phyloP scores from a whole-genome alignment of 2,113 vertebrate genomes.

The Morone saxatilis region DNA sequence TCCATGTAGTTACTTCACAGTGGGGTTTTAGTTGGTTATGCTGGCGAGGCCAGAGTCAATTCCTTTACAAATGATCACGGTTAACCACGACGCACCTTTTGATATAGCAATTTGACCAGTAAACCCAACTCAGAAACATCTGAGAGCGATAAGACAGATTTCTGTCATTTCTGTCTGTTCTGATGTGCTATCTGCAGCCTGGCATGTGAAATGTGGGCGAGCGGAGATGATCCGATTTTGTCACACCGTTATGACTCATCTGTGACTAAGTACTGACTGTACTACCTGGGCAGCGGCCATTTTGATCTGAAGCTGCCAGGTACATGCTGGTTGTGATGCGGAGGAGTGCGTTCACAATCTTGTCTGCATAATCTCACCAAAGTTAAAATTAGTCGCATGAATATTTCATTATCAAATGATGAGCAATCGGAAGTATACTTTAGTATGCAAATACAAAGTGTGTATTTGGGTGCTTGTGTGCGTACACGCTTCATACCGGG shows the following conservation, averaged over 20 bases:
- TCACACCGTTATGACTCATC: slow-evolving; percentile 75
- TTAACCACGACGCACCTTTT: slow-evolving; percentile 27
- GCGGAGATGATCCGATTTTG: slow-evolving; percentile 65
- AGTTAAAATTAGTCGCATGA: slow-evolving; percentile 71
- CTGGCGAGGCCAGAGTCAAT: slow-evolving; percentile 16
- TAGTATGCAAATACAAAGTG: slow-evolving; percentile 41
- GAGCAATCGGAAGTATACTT: slow-evolving; percentile 56
- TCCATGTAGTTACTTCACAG: slow-evolving; percentile 57
- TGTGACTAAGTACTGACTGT: slow-evolving; percentile 71
- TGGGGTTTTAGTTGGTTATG: slow-evolving; percentile 37
- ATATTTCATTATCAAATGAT: slow-evolving; percentile 66
- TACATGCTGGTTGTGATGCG: slow-evolving; percentile 44
- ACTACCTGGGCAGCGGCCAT: slow-evolving; percentile 74
- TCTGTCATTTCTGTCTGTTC: slow-evolving; percentile 28
- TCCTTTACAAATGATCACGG: slow-evolving; percentile 37
- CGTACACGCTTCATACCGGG: slow-evolving; percentile 86
- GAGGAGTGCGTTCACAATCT: slow-evolving; percentile 56
- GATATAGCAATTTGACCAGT: neutral
- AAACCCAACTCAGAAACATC: slow-evolving; percentile 21
- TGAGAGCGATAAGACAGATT: slow-evolving; percentile 7
- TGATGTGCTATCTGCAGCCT: slow-evolving; percentile 46
- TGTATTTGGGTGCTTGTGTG: slow-evolving; percentile 38
- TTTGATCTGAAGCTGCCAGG: slow-evolving; percentile 68
- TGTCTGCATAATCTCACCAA: slow-evolving; percentile 58
- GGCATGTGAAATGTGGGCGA: slow-evolving; percentile 75